Conservation (phyloP, 2,113 vertebrate genomes). For the Trogon melanurus region DNA sequence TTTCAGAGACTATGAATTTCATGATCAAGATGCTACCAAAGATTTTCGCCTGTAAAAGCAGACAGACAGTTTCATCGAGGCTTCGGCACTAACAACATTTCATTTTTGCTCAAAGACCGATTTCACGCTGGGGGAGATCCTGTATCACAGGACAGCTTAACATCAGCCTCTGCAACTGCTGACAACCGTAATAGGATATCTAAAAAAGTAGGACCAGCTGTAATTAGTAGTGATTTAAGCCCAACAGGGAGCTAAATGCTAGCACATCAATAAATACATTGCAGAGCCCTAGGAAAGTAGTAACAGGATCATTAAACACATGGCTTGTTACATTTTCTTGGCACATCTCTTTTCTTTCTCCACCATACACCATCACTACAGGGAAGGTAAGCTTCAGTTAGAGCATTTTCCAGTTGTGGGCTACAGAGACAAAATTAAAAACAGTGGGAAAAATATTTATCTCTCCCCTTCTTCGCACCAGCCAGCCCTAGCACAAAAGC, state of each 20-base stretch:
- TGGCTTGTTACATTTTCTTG: neutral
- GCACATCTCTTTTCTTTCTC: neutral
- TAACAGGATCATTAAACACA: slow-evolving; percentile 9
- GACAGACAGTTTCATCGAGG: neutral
- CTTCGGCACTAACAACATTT: neutral
- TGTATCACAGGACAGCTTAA: neutral
- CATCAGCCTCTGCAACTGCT: neutral
- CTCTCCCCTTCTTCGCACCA: neutral
- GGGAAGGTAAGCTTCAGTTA: neutral
- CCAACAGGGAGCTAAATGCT: slow-evolving; percentile 3
- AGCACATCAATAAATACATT: neutral
- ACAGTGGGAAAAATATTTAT: neutral
- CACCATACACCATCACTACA: neutral
- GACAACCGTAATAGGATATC: neutral
- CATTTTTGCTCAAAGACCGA: neutral
- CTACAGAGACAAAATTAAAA: neutral
- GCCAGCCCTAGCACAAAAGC: neutral
- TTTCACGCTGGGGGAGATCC: neutral
- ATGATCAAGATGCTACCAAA: neutral
- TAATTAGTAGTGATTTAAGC: slow-evolving; percentile 45
- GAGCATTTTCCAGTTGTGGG: neutral
- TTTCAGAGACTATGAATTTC: neutral
- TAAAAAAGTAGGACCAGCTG: neutral
- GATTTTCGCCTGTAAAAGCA: neutral
- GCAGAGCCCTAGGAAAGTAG: neutral